These are phyloP conservation scores for Plebejus argus DNA, from an alignment of 2,888 invertebrate genomes.

Conservation along the genomic window DNA sequence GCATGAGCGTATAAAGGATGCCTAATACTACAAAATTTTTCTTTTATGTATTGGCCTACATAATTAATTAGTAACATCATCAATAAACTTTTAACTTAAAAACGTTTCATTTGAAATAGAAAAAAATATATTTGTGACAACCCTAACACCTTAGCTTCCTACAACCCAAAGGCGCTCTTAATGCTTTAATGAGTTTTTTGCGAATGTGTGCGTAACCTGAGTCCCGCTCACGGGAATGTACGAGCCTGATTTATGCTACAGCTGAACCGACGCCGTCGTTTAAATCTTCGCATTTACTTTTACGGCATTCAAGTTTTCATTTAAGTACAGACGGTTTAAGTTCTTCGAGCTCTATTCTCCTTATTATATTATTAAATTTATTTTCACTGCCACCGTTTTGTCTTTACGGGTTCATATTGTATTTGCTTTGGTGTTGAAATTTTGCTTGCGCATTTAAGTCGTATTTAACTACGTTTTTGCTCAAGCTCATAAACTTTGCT, in stretches of 20 bases:
- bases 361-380: slow-evolving; percentile 20
- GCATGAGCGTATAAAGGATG: no score
- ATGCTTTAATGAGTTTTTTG: slow-evolving; percentile 46
- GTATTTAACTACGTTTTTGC: background rate
- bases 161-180: slow-evolving; percentile 40
- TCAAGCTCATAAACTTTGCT: background rate
- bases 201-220: slow-evolving; percentile 42
- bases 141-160: slow-evolving; percentile 39
- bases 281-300: slow-evolving; percentile 44
- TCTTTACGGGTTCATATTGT: background rate
- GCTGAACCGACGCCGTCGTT: slow-evolving; percentile 38
- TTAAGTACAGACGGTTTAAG: slow-evolving; percentile 33
- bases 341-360: slow-evolving; percentile 28
- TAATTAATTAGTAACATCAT: background rate
- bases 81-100: background rate
- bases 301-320: slow-evolving; percentile 37
- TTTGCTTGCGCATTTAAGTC: slow-evolving; percentile 3
- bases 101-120: background rate
- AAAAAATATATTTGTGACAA: slow-evolving; percentile 23
- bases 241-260: slow-evolving; percentile 44
- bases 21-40: no score
- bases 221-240: slow-evolving; percentile 39
- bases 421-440: background rate
- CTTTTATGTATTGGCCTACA: background rate
- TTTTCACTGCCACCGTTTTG: slow-evolving; percentile 18